These are phyloP conservation scores for Zaprionus inermis DNA, from an alignment of 1,140 invertebrate genomes.

Conservation along the genomic window DNA sequence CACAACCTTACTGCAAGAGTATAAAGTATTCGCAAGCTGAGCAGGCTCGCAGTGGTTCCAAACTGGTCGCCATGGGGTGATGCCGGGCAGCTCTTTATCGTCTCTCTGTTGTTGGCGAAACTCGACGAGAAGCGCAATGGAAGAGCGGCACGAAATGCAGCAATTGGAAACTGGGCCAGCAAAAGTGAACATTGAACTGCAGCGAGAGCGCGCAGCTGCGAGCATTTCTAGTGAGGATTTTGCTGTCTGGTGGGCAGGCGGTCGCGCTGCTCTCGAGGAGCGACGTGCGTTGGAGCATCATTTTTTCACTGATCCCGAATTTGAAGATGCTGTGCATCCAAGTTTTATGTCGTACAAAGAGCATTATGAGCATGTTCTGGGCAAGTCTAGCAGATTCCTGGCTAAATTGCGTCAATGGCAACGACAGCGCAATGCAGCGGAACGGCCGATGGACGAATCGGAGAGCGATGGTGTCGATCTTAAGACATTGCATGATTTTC, in stretches of 20 bases:
- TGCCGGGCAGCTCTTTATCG: not conserved
- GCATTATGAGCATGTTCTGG: slow-evolving; percentile 91
- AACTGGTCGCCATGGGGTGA: not conserved
- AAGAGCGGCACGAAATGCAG: not conserved
- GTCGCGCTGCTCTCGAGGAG: slow-evolving; percentile 86
- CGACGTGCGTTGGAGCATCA: slow-evolving; percentile 86
- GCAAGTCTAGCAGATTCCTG: slow-evolving; percentile 89
- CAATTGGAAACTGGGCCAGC: not conserved
- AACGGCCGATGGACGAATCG: not conserved
- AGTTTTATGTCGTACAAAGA: slow-evolving; percentile 94
- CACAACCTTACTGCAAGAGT: no score
- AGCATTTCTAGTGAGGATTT: slow-evolving; percentile 90
- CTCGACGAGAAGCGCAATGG: not conserved
- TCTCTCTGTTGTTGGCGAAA: not conserved
- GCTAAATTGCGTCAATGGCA: slow-evolving; percentile 89
- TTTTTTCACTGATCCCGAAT: slow-evolving; percentile 89
- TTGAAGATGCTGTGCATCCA: slow-evolving; percentile 88
- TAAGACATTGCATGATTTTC: slow-evolving; percentile 61
- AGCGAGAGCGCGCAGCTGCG: slow-evolving; percentile 89
- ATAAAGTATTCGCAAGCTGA: no score
- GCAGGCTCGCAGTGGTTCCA: not conserved
- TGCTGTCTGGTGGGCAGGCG: slow-evolving; percentile 91
- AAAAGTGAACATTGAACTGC: slow-evolving; percentile 86
- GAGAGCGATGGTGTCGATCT: slow-evolving; percentile 26
- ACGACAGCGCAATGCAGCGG: slow-evolving; percentile 48